phyloP scores from a whole-genome alignment of 2,113 vertebrate genomes.

The Probosciger aterrimus region DNA sequence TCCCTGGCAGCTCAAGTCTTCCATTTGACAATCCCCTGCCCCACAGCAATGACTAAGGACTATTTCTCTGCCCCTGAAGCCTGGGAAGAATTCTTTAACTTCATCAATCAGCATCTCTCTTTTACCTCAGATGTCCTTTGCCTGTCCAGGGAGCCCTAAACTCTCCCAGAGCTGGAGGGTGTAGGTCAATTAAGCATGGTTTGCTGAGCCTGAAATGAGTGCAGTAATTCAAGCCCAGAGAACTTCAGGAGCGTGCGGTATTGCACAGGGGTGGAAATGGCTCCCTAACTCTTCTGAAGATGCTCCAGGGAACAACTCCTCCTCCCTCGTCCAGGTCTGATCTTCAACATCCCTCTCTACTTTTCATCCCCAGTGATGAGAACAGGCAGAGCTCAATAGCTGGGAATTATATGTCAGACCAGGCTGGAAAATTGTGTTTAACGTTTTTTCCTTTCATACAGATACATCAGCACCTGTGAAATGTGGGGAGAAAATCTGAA shows the following conservation, averaged over 20 bases:
- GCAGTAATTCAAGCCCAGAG: not conserved
- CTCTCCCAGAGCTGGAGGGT: not conserved
- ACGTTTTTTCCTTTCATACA: not conserved
- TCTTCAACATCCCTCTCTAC: not conserved
- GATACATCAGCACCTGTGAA: not conserved
- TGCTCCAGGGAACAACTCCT: not conserved
- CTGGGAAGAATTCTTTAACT: not conserved
- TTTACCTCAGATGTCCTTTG: not conserved
- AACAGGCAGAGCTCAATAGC: not conserved
- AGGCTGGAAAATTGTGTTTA: not conserved
- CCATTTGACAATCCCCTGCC: fast-evolving
- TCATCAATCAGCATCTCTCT: not conserved
- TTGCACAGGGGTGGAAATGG: not conserved
- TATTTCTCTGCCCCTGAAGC: not conserved
- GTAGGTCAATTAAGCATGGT: not conserved
- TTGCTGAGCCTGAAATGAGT: not conserved
- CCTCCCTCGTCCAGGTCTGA: not conserved
- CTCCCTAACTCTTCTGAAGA: not conserved
- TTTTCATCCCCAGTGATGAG: not conserved
- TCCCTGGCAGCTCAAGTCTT: not conserved
- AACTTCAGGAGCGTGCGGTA: not conserved
- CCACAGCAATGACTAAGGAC: fast-evolving
- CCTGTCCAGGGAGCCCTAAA: not conserved
- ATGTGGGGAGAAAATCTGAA: not conserved
- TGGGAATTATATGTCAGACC: not conserved